Base-by-base conservation (phyloP, 2,888 invertebrate genomes). In the Clivina fossor region DNA sequence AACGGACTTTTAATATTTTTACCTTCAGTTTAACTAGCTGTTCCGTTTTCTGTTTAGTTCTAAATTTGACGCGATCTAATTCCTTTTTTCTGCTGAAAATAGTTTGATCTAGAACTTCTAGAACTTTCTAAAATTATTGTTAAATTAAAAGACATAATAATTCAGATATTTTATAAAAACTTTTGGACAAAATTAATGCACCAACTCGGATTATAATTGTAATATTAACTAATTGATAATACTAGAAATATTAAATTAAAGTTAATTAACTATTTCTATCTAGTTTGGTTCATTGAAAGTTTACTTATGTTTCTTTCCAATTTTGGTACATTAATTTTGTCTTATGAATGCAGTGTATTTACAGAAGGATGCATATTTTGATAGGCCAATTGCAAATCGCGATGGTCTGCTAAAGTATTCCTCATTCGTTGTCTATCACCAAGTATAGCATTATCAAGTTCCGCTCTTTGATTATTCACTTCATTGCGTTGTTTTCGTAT, bases 61-160 rank as follows among this genome's bases (percentile, higher is more conserved):
- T 76, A 56, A 80, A 83, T 60, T 75, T 71, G 15, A 85, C 76
- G 57, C 80, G 76, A 63, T 85, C 84, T 19, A 84, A 70, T 60
- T 80, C 78, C 65, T 84, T 83, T 38, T 82, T 74, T 64, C 81
- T 81, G 46, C 78, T 77, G 58, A 82, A 82, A 66, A 80, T 83
- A 60, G 82, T 80, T 67, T 85, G 83, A 60, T 80, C 76, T 30
- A 85, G 74, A 58, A 78, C 78, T 44, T 79, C 80, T 55, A 80
- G 73, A 16, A 84, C 80, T 71, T 74, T 78, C 85, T 85, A 68
- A 22, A 75, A n/a, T n/a, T n/a, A n/a, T n/a, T n/a, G n/a, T n/a
- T n/a, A n/a, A n/a, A n/a, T n/a, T n/a, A n/a, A n/a, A n/a, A n/a
- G n/a, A n/a, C n/a, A n/a, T n/a, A n/a, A n/a, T n/a, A n/a, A n/a